Evolutionary conservation across 2,888 invertebrate genomes (phyloP), one percentile per base, ranked within the genome.

Genomic region (Magallana nippona): DNA sequence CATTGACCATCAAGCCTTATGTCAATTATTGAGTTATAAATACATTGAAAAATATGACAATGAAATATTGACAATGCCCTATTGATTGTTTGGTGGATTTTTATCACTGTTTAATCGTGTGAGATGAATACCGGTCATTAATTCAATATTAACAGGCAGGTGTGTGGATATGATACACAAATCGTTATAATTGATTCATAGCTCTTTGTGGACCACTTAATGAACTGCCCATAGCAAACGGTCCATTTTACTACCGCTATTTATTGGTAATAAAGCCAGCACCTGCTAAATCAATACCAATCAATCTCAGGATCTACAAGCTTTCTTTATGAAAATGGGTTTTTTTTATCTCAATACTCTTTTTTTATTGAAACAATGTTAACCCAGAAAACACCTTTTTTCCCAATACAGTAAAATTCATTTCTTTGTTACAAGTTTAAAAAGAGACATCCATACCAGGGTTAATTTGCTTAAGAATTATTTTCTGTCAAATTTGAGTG

Each of bases 61-160:
- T 71, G 22, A 63, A 63, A 71, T 71, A 71, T 71, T 27, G 0
- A 44, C 44, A 60, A 60, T 60, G 22, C 32, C 22, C 3, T 71
- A 71, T 71, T 71, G 71, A 71, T 71, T 27, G 19, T n/a, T 60
- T 10, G 15, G 27, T n/a, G 11, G 15, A 11, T 71, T 71, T 71
- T 71, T 71, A 71, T 19, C 17, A 56, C 22, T n/a, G n/a, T 17
- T 82, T 77, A 58, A 58, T 82, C 71, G 78, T 78, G 78, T 82
- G 82, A 55, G 82, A 60, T 78, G 60, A 82, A 55, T 60, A 55
- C 55, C 62, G 71, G 71, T 27, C 58, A 57, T 62, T 17, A 55
- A 32, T 19, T 60, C 22, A 58, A 19, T 71, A 44, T 57, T 15
- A 56, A 55, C 82, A 27, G 60, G 78, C 78, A 82, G 55, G 60